Percentiles rank a stretch among this genome's conserved stretches.
Evolutionary conservation across 2,888 invertebrate genomes (phyloP).

Genomic region (Drosophila phalerata): DNA sequence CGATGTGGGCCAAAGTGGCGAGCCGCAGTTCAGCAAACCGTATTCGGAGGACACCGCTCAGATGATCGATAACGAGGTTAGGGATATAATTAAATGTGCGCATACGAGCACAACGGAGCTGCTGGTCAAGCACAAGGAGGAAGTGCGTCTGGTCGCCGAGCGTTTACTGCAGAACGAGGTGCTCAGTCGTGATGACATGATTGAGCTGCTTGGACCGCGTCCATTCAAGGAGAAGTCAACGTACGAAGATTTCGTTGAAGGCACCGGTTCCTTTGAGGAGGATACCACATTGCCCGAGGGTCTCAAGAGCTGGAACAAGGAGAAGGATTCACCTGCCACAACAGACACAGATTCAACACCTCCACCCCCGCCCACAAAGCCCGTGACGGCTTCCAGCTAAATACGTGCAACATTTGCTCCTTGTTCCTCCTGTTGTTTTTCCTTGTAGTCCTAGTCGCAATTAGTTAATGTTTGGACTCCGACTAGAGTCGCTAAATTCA

Average conservation of each 20-base stretch:
- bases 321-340: constrained; percentile 84
- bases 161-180: constrained; percentile 97
- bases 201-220: constrained; percentile 95
- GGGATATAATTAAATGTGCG: constrained; percentile 91
- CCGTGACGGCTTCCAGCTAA: constrained; percentile 69
- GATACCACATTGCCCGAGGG: constrained; percentile 98
- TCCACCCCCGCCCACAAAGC: constrained; percentile 68
- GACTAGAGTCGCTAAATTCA: constrained; percentile 30
- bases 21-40: constrained; percentile 97
- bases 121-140: constrained; percentile 91
- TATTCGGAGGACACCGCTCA: constrained; percentile 99
- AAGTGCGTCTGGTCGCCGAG: constrained; percentile 95
- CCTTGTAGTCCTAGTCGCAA: constrained; percentile 50
- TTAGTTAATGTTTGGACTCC: constrained; percentile 35
- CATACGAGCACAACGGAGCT: constrained; percentile 93
- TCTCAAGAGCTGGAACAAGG: constrained; percentile 97
- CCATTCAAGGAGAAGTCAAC: constrained; percentile 99
- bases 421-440: constrained; percentile 28
- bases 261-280: constrained; percentile 98
- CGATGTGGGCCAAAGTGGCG: constrained; percentile 96
- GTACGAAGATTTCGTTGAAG: constrained; percentile 99
- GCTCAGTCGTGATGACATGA: constrained; percentile 98
- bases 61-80: constrained; percentile 96
- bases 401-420: not conserved
- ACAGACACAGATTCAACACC: constrained; percentile 52